Evolutionary conservation across 1,140 invertebrate species (phyloP), one percentile per base, ranked within the genome.

Genomic region (Atta cephalotes): DNA sequence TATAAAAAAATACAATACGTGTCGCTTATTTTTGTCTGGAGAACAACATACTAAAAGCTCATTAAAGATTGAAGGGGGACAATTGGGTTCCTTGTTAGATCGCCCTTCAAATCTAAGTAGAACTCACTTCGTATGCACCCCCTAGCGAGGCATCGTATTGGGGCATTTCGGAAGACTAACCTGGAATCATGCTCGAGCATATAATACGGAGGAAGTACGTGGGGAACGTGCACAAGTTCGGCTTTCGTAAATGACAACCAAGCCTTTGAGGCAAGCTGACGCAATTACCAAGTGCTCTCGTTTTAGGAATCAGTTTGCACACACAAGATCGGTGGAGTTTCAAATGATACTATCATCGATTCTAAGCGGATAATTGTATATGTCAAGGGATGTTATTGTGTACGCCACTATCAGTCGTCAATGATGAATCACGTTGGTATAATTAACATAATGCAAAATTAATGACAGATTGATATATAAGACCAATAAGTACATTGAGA

Each of bases 51-150:
- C 31, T 5, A 35, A 35, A 35, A 0, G 7, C 5, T 35, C 31
- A 35, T 35, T 35, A 35, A 35, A 6, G 28, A 35, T 35, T 35
- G 31, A 3, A 35, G 31, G 31, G 31, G 31, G 5, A 35, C 7
- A 35, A 5, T 35, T 35, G 6, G 31, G 5, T 35, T 5, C 31
- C 31, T 35, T 35, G 31, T 35, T 35, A 88, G 87, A 89, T 91
- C 87, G 70, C 81, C 87, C 91, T 92, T 90, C 87, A 88, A 88
- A 82, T n/a, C 68, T 77, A 85, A 91, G 88, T 86, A 91, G 66
- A 72, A 51, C 35, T 88, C 74, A 66, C 66, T 71, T 9, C 35
- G 62, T n/a, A 31, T 74, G 25, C 72, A 56, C 56, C 31, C 85
- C 60, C 74, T 77, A 80, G 66, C 28, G 78, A 85, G 82, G 76